A percentile compares a stretch with the other conserved stretches of the same genome.
Conservation (phyloP, 2,797 vertebrate species). For the Gambusia yucatana region DNA sequence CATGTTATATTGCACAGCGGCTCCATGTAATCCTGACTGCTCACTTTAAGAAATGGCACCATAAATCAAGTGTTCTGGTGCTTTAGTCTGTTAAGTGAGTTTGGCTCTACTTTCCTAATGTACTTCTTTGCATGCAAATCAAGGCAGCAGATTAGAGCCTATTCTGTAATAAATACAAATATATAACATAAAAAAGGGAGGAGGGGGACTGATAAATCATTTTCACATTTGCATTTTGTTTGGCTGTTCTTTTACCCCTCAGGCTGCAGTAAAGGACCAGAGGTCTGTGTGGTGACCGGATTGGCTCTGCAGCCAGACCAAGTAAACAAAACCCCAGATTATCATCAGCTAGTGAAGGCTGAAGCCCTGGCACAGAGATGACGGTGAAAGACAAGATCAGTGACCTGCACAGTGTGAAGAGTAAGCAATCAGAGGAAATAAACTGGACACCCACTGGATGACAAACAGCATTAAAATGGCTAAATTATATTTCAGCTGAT, state of each 20-base stretch:
- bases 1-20: slow-evolving; percentile 28
- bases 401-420: slow-evolving; percentile 19
- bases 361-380: slow-evolving; percentile 30
- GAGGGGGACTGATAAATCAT: not conserved
- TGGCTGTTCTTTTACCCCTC: slow-evolving; percentile 12
- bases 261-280: slow-evolving; percentile 15
- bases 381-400: slow-evolving; percentile 34
- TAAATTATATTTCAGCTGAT: not conserved
- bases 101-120: not conserved
- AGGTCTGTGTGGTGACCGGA: slow-evolving; percentile 47
- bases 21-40: slow-evolving; percentile 21
- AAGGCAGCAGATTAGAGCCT: not conserved
- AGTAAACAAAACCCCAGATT: slow-evolving; percentile 66
- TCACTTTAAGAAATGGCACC: slow-evolving; percentile 8
- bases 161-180: not conserved
- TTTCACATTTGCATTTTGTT: not conserved
- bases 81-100: slow-evolving; percentile 4
- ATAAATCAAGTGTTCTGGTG: not conserved
- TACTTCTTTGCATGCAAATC: not conserved
- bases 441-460: slow-evolving; percentile 2
- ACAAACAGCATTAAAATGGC: not conserved
- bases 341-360: slow-evolving; percentile 56
- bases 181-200: not conserved
- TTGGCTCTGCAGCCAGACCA: slow-evolving; percentile 37
- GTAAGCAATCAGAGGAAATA: slow-evolving; percentile 30